Base-by-base conservation (phyloP, 2,113 vertebrate species). In the Suncus etruscus region DNA sequence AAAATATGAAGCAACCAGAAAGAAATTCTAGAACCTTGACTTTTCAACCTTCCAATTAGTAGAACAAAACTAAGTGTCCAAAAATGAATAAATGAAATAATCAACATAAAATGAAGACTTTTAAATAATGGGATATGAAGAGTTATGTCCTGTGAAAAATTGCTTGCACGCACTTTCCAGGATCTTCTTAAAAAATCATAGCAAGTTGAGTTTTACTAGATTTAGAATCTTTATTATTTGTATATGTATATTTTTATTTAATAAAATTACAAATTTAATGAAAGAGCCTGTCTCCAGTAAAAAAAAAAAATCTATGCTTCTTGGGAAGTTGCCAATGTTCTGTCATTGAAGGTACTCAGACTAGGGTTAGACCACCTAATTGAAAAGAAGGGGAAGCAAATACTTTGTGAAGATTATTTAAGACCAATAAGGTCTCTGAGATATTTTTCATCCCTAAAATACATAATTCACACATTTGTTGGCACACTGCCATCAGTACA, bases 31-130 rank as follows among this genome's bases (percentile, higher is more conserved):
- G 68, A 92, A 83, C 20, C 58, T 61, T 61, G 18, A 61, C 58
- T 61, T 61, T 61, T 73, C n/a, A 93, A 82, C 22, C 48, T 94
- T 95, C 32, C 16, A 87, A 22, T 72, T 83, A 80, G 68, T 83
- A 89, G 54, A 88, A 83, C 51, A 39, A 76, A 89, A 83, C 63
- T 24, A 22, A 22, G 7, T 63, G 54, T n/a, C 24, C n/a, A 63
- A 89, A 89, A 66, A 27, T 10, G 74, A 61, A 29, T 48, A 66
- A 88, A 63, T 15, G 54, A 54, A 79, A 87, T 18, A 75, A 75
- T 68, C 70, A 50, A 75, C 65, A 45, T 89, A 39, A 84, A 39
- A 39, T 3, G 39, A 39, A 79, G 50, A 83, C 27, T 82, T 92
- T 27, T 39, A 74, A 75, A 22, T 58, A 14, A 18, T 82, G 25